Conservation (phyloP, 1,140 invertebrate genomes). For the Heliconius eleuchia region DNA sequence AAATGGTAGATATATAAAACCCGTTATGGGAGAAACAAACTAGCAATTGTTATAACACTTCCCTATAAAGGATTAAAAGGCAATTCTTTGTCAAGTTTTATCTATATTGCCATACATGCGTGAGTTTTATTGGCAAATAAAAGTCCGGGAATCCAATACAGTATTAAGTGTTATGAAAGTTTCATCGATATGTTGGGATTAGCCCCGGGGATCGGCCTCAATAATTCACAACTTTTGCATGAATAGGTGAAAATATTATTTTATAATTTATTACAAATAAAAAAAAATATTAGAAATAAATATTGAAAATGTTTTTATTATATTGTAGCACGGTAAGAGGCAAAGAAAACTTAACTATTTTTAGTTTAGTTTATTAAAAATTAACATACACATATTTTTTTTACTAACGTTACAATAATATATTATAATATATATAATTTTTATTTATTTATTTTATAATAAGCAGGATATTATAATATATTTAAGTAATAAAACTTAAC, state of each 20-base stretch:
- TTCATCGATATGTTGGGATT: constrained; percentile 17
- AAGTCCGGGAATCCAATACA: constrained; percentile 13
- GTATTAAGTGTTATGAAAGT: constrained; percentile 20
- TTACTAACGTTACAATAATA: too few relatives aligned
- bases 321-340: too few relatives aligned
- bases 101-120: constrained; percentile 18
- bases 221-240: constrained; percentile 14
- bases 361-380: too few relatives aligned
- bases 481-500: too few relatives aligned
- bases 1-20: too few relatives aligned
- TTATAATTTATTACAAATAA: neutral
- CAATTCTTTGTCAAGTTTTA: constrained; percentile 9
- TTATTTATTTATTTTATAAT: too few relatives aligned
- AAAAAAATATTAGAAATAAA: too few relatives aligned
- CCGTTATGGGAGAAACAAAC: neutral
- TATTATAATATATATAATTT: too few relatives aligned
- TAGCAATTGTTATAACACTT: constrained; percentile 34
- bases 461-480: too few relatives aligned
- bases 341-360: too few relatives aligned
- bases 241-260: constrained; percentile 2
- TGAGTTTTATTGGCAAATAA: constrained; percentile 20
- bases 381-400: too few relatives aligned
- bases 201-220: neutral
- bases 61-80: neutral
- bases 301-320: too few relatives aligned